These are phyloP conservation scores for Galerucella pusilla DNA, from an alignment of 2,888 invertebrate genomes.

Conservation along the genomic window DNA sequence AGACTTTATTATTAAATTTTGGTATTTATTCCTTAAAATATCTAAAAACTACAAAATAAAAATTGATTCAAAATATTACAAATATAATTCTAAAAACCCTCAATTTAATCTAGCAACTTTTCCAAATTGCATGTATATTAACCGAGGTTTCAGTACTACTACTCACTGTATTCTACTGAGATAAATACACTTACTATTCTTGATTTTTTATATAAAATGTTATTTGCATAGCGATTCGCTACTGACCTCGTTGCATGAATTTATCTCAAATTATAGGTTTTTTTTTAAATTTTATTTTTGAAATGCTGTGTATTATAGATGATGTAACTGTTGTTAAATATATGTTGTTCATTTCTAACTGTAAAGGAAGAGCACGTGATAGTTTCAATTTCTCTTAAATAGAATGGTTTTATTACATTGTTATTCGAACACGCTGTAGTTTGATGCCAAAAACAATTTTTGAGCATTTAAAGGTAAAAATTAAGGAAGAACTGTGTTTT, in stretches of 20 bases:
- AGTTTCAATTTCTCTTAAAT: neutral
- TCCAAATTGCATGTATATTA: too few relatives aligned
- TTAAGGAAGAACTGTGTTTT: too few relatives aligned
- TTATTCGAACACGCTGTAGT: neutral
- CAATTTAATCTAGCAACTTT: too few relatives aligned
- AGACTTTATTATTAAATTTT: too few relatives aligned
- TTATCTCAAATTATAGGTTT: constrained; percentile 30
- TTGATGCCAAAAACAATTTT: too few relatives aligned
- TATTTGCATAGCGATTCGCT: constrained; percentile 29
- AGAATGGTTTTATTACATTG: neutral
- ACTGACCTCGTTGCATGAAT: constrained; percentile 36
- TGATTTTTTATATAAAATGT: constrained; percentile 27
- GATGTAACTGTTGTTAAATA: constrained; percentile 5
- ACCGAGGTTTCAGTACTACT: too few relatives aligned
- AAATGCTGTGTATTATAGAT: constrained; percentile 1
- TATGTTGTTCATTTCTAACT: neutral
- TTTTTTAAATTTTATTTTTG: constrained; percentile 3
- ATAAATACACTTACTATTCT: neutral
- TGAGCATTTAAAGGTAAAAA: too few relatives aligned
- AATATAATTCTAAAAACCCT: too few relatives aligned
- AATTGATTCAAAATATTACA: too few relatives aligned
- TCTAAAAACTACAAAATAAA: too few relatives aligned
- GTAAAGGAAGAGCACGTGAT: neutral
- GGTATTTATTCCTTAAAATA: too few relatives aligned
- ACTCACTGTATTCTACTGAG: too few relatives aligned